Evolutionary conservation across 2,797 vertebrate genomes (phyloP), one percentile per base, ranked within the genome.

Genomic region (Lepus oiostolus): DNA sequence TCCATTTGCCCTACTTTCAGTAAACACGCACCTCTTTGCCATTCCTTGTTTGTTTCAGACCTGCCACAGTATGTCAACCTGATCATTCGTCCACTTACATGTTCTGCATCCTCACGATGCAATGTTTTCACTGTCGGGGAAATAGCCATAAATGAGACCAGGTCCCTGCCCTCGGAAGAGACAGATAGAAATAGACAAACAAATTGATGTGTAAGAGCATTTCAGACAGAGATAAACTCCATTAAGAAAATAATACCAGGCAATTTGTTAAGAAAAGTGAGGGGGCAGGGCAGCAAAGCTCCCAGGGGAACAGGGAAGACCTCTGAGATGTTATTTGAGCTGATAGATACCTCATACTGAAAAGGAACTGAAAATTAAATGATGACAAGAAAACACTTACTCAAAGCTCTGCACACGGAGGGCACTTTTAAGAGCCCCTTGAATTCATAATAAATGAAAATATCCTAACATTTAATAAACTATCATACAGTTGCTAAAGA

Each of bases 401-500:
- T 42, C 42, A 77, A 60, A 81, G 12, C n/a, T 32, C 63, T 95
- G 24, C 16, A 75, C 35, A 63, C 26, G 92, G 50, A 58, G 50
- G 75, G 76, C 72, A 77, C 32, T 65, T 86, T 65, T 62, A 80
- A 84, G 42, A 86, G 67, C 6, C 26, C 22, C 30, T 88, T 38
- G 72, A 84, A 76, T 83, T 54, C 68, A 65, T 74, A 50, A 79
- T 72, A 76, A 60, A n/a, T 52, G 22, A 60, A 90, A 81, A 65
- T 83, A 88, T 26, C 71, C 24, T 52, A 38, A 11, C 50, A 82
- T 63, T 79, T 35, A 91, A 60, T 75, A 88, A 91, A 63, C 24
- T 82, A 62, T 81, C 87, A 32, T 58, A 68, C 0, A 32, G 12
- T 77, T 87, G 2, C 79, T 83, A 50, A 47, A 77, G 81, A 77